Evolutionary conservation across 2,797 vertebrate genomes (phyloP).

Genomic region (Arremon aurantiirostris): DNA sequence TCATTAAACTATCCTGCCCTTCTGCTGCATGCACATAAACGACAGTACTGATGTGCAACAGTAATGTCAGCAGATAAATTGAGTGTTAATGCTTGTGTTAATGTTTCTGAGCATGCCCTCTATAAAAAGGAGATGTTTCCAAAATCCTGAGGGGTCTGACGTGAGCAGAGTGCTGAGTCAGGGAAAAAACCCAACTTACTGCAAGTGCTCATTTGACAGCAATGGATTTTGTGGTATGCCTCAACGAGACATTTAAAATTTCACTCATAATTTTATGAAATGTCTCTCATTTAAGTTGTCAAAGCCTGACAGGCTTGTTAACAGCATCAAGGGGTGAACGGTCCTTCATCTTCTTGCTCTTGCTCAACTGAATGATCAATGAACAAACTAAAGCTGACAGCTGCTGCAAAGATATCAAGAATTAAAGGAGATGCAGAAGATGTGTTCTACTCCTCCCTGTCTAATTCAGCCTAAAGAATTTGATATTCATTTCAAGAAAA

Average conservation of each 20-base stretch:
- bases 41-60: not conserved
- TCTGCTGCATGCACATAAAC: not conserved
- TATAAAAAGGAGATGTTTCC: not conserved
- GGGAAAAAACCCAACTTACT: not conserved
- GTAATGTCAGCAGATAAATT: not conserved
- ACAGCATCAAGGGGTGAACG: conserved; percentile 52
- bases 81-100: not conserved
- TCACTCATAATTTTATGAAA: conserved; percentile 48
- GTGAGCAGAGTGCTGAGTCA: conserved; percentile 6
- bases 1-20: not conserved
- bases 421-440: conserved; percentile 35
- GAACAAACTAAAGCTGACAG: conserved; percentile 63
- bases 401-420: not conserved
- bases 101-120: not conserved
- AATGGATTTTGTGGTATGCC: conserved; percentile 34
- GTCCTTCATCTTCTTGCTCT: conserved; percentile 54
- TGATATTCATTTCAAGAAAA: not conserved
- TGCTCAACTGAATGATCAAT: conserved; percentile 52
- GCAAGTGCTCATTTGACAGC: conserved; percentile 26
- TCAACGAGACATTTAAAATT: conserved; percentile 36
- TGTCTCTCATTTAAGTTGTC: conserved; percentile 55
- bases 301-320: conserved; percentile 55
- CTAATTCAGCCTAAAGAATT: not conserved
- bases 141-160: not conserved
- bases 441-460: not conserved